Conservation (phyloP, 2,797 vertebrate species). For the Rhabdomys pumilio region DNA sequence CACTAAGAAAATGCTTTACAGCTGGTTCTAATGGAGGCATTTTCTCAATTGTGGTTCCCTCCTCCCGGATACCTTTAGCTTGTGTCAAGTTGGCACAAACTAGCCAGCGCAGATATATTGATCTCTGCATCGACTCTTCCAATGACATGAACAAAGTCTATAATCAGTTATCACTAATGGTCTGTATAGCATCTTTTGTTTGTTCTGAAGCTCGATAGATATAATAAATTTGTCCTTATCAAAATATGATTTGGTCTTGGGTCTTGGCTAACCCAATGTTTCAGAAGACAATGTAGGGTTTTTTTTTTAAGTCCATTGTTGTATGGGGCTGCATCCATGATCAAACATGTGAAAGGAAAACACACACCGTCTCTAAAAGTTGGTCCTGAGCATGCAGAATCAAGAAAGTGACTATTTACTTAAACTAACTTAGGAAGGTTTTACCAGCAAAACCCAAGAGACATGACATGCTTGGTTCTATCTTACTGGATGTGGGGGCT, state of each 20-base stretch:
- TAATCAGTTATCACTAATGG: neutral
- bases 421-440: constrained; percentile 8
- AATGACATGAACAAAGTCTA: constrained; percentile 7
- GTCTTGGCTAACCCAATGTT: neutral
- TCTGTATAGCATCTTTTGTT: neutral
- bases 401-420: neutral
- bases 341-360: constrained; percentile 45
- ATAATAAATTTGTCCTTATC: constrained; percentile 7
- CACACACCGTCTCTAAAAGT: neutral
- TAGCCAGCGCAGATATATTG: neutral
- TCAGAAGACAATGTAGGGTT: neutral
- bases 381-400: neutral
- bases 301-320: neutral
- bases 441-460: constrained; percentile 3
- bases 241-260: neutral
- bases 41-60: neutral
- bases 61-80: neutral
- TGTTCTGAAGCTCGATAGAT: constrained; percentile 16
- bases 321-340: neutral
- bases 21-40: neutral
- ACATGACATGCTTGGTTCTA: neutral
- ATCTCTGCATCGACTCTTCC: neutral
- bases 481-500: constrained; percentile 39
- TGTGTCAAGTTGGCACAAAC: neutral
- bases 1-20: neutral